Base-by-base conservation (phyloP, 2,113 vertebrate species). In the Triplophysa rosa region DNA sequence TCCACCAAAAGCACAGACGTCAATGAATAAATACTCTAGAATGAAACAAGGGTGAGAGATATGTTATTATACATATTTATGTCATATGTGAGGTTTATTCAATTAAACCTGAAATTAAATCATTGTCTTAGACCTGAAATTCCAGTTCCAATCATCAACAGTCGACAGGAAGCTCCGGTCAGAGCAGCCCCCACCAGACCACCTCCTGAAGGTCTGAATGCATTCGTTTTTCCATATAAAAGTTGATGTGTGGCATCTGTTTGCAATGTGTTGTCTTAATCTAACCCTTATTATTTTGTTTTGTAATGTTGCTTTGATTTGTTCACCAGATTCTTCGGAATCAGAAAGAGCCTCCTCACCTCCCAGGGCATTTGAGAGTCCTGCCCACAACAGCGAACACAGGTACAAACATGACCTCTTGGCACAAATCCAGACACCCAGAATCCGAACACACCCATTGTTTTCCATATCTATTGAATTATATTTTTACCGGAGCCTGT, bases 351-450 rank as follows among this genome's bases (percentile, higher is more conserved):
- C 87, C 84, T 65, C 73, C 11, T 91, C 87, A 7, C 87, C 89
- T 2, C 89, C 88, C 40, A 84, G 90, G 80, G 91, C 91, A 78
- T 90, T 89, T 0, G 90, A 90, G 14, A 93, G 93, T 83, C 90
- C 89, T 0, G 91, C 91, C 82, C 84, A 23, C 1, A 80, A 84
- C 1, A 76, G 19, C 67, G 58, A 64, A 49, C 88, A 24, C 79
- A 87, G 90, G 93, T 93, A 87, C 13, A 1, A 63, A 63, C 3
- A 13, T 37, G 33, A 61, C n/a, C 3, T 42, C 2, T 67, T 6
- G 47, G 37, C 42, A 40, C 52, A 56, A 17, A 56, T 19, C 17
- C 4, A 56, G 52, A 54, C 52, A 16, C 16, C 52, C 13, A 3
- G 2, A 54, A 49, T 49, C 47, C 49, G 14, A 52, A 52, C 47